Conservation (phyloP, 2,113 vertebrate species). For the Bufo bufo region DNA sequence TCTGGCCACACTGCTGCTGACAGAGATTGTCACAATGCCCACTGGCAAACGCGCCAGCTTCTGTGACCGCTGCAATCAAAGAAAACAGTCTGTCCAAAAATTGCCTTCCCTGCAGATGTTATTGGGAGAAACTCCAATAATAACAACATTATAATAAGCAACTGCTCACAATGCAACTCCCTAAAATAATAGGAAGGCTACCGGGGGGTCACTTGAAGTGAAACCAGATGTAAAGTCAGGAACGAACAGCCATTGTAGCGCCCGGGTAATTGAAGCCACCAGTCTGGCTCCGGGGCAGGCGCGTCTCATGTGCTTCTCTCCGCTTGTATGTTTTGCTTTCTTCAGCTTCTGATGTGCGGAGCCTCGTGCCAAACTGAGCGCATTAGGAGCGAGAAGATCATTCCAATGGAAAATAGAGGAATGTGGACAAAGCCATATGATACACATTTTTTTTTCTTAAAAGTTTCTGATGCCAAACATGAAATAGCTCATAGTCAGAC, state of each 20-base stretch:
- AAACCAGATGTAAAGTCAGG: neutral
- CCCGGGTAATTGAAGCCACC: conserved; percentile 29
- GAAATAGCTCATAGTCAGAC: conserved; percentile 66
- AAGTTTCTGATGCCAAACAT: conserved; percentile 63
- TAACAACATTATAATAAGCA: neutral
- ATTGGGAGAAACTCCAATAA: neutral
- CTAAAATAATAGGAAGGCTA: neutral
- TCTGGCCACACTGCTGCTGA: too few relatives aligned
- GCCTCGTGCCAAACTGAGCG: conserved; percentile 48
- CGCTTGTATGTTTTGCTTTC: conserved; percentile 36
- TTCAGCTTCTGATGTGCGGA: conserved; percentile 5
- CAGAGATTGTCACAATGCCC: too few relatives aligned
- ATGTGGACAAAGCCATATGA: conserved; percentile 60
- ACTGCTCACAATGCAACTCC: neutral
- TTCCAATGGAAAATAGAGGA: conserved; percentile 61
- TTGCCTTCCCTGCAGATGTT: neutral
- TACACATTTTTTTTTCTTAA: conserved; percentile 52
- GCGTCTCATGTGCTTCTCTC: neutral
- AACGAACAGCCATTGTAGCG: neutral
- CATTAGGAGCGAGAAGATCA: conserved; percentile 56
- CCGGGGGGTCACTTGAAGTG: neutral
- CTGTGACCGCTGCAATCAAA: neutral
- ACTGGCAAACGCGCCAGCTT: too few relatives aligned
- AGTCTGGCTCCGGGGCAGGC: neutral
- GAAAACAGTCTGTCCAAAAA: too few relatives aligned